Percentiles rank a stretch among this genome's conserved stretches.
These are phyloP conservation scores for Illadopsis cleaveri DNA, from an alignment of 2,113 vertebrate species.

Conservation along the genomic window DNA sequence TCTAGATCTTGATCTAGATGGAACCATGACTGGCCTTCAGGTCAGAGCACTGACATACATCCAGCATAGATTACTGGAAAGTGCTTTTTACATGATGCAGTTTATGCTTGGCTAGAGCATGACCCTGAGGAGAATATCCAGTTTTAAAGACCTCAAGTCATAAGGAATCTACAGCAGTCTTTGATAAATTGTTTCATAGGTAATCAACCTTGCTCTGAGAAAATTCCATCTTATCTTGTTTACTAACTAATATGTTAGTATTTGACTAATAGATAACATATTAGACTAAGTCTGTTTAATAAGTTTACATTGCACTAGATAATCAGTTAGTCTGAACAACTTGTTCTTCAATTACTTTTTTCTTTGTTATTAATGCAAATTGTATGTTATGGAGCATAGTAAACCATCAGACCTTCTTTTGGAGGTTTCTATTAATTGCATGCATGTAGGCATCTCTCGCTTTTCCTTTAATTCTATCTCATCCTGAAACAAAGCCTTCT, in stretches of 20 bases:
- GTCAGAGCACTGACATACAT: not conserved
- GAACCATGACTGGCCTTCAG: not conserved
- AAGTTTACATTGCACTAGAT: not conserved
- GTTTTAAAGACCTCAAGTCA: not conserved
- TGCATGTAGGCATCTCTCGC: not conserved
- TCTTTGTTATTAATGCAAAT: not conserved
- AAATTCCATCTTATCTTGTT: not conserved
- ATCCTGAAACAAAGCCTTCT: slow-evolving; percentile 24
- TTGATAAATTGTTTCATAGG: not conserved
- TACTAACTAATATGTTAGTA: not conserved
- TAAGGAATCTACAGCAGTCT: not conserved
- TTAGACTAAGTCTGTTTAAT: not conserved
- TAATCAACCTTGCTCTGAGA: not conserved
- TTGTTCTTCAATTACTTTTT: not conserved
- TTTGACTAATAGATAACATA: not conserved
- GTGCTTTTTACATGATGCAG: not conserved
- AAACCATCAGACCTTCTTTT: not conserved
- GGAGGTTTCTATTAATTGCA: not conserved
- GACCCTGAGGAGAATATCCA: not conserved
- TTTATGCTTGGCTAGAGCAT: not conserved
- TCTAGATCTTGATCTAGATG: not conserved
- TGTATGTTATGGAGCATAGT: not conserved
- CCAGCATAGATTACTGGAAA: not conserved
- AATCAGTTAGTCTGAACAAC: not conserved
- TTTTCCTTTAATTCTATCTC: slow-evolving; percentile 10